Evolutionary conservation across 2,888 invertebrate species (phyloP).

Genomic region (Plagodis dolabraria): DNA sequence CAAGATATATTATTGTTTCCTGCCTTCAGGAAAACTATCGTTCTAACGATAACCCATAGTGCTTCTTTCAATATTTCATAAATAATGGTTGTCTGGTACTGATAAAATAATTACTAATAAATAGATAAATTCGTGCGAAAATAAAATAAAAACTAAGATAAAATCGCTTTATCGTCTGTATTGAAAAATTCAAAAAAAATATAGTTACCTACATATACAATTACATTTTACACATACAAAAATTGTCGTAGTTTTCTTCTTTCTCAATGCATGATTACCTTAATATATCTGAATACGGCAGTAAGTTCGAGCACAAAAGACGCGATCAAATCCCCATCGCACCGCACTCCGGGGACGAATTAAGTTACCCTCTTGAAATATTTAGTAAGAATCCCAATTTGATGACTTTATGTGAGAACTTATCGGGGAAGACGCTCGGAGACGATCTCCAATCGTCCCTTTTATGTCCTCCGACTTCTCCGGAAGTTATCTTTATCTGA

Average conservation of each 20-base stretch:
- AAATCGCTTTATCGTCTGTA: too few species aligned
- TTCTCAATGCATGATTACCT: not conserved
- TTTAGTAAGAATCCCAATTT: constrained; percentile 7
- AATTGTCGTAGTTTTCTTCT: not conserved
- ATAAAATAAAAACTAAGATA: too few species aligned
- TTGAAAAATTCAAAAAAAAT: too few species aligned
- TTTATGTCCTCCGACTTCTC: not conserved
- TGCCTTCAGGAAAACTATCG: too few species aligned
- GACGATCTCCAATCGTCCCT: constrained; percentile 2
- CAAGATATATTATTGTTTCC: too few species aligned
- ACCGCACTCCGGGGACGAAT: constrained; percentile 1
- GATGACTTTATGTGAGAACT: constrained; percentile 8
- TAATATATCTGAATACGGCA: not conserved
- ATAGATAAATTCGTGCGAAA: too few species aligned
- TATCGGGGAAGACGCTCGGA: constrained; percentile 6
- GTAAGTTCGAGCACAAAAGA: not conserved
- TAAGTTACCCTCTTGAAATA: constrained; percentile 1
- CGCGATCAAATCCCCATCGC: not conserved
- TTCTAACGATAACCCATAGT: too few species aligned
- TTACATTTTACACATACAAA: too few species aligned
- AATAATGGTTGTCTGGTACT: too few species aligned
- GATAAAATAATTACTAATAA: too few species aligned
- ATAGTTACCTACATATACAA: too few species aligned
- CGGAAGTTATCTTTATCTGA: constrained; percentile 1
- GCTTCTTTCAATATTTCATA: too few species aligned